A percentile compares a stretch with the other conserved stretches of the same genome.
Conservation (phyloP, 2,888 invertebrate species). For the Hypselothyrea guttata region DNA sequence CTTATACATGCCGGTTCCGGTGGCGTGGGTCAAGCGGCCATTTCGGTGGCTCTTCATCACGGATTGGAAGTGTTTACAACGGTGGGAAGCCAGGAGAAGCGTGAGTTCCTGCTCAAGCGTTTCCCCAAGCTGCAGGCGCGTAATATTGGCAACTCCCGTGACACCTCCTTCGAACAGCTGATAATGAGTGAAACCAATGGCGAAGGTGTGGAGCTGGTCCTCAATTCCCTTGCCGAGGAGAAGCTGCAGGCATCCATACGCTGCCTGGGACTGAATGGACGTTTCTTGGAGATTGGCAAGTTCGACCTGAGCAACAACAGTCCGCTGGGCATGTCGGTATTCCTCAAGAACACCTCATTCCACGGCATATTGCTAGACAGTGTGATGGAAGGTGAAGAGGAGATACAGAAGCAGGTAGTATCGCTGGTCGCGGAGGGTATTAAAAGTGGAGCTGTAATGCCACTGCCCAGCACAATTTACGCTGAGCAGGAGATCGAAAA, state of each 20-base stretch:
- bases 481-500: slow-evolving; percentile 93
- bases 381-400: slow-evolving; percentile 88
- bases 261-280: slow-evolving; percentile 94
- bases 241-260: slow-evolving; percentile 96
- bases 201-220: slow-evolving; percentile 95
- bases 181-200: slow-evolving; percentile 92
- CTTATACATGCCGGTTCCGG: slow-evolving; percentile 97
- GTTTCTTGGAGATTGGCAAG: slow-evolving; percentile 99
- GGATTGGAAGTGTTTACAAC: slow-evolving; percentile 96
- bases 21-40: slow-evolving; percentile 98
- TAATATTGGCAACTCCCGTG: slow-evolving; percentile 95
- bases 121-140: slow-evolving; percentile 92
- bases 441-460: slow-evolving; percentile 92
- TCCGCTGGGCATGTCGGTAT: slow-evolving; percentile 93
- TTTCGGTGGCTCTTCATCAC: slow-evolving; percentile 94
- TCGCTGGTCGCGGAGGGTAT: slow-evolving; percentile 92
- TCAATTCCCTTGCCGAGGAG: slow-evolving; percentile 97
- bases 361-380: slow-evolving; percentile 98
- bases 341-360: slow-evolving; percentile 98
- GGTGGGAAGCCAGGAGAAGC: slow-evolving; percentile 93
- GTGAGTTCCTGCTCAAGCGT: slow-evolving; percentile 91
- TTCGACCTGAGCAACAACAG: slow-evolving; percentile 95
- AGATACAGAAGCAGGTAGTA: slow-evolving; percentile 90
- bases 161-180: slow-evolving; percentile 95
- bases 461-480: slow-evolving; percentile 93